phyloP scores from a whole-genome alignment of 2,888 invertebrate genomes.

The Mechanitis messenoides region DNA sequence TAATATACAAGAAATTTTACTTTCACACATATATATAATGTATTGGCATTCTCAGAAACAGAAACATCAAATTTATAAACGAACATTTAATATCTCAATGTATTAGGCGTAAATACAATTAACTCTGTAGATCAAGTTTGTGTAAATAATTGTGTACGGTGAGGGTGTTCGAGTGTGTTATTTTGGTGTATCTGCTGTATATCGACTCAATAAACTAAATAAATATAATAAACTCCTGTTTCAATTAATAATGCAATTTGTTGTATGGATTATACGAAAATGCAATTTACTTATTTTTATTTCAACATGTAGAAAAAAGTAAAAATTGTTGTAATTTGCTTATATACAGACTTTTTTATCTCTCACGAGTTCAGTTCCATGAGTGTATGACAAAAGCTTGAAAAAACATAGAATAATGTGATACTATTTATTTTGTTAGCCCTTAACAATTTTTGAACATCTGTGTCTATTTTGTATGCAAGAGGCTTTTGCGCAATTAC shows the following conservation, averaged over 20 bases:
- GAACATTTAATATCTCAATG: not conserved
- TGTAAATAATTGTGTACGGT: slow-evolving; percentile 22
- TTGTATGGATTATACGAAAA: no score
- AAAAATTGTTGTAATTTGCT: no score
- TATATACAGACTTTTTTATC: no score
- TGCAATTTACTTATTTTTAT: no score
- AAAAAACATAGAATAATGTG: slow-evolving; percentile 26
- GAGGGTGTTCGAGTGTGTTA: slow-evolving; percentile 23
- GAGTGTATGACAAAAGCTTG: no score
- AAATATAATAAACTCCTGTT: not conserved
- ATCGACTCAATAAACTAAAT: not conserved
- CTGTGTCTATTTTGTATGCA: slow-evolving; percentile 61
- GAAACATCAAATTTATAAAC: no score
- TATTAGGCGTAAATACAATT: slow-evolving; percentile 13
- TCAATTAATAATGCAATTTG: no score
- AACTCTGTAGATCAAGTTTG: slow-evolving; percentile 15
- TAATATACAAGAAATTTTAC: no score
- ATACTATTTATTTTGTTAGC: slow-evolving; percentile 56
- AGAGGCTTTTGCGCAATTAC: slow-evolving; percentile 56
- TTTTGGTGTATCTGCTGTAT: slow-evolving; percentile 5
- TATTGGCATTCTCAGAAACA: no score
- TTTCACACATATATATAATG: no score
- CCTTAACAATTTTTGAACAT: slow-evolving; percentile 60
- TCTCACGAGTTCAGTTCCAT: no score
- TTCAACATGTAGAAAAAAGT: not conserved